These are phyloP conservation scores for Allygus modestus DNA, from an alignment of 2,888 invertebrate genomes.

Conservation along the genomic window DNA sequence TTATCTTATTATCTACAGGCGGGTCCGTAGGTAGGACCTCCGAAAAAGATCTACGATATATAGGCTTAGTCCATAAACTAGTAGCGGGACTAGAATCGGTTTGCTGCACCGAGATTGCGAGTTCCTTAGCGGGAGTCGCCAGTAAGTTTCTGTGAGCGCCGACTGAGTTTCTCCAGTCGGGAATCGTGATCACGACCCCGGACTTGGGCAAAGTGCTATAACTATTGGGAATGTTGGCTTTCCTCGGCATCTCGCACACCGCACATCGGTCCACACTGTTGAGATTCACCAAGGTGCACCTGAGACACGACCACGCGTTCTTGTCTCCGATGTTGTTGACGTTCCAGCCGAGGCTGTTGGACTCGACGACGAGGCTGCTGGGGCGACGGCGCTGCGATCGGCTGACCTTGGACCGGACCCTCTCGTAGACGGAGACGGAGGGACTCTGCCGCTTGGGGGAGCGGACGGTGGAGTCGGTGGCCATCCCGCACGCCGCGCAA, in stretches of 20 bases:
- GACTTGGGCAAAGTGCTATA: slow-evolving; percentile 75
- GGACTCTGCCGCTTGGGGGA: slow-evolving; percentile 22
- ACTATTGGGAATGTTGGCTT: slow-evolving; percentile 68
- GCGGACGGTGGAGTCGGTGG: slow-evolving; percentile 1
- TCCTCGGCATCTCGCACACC: slow-evolving; percentile 85
- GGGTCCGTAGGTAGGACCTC: slow-evolving; percentile 74
- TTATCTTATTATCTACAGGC: slow-evolving; percentile 65
- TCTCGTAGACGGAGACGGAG: slow-evolving; percentile 74
- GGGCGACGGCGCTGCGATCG: slow-evolving; percentile 76
- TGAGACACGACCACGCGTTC: slow-evolving; percentile 75
- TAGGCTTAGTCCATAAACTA: slow-evolving; percentile 73
- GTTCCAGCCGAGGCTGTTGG: slow-evolving; percentile 73
- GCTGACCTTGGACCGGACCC: slow-evolving; percentile 78
- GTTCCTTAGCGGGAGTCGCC: slow-evolving; percentile 36
- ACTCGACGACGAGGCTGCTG: slow-evolving; percentile 68
- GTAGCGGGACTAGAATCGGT: slow-evolving; percentile 34
- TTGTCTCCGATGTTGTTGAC: slow-evolving; percentile 74
- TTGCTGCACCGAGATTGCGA: slow-evolving; percentile 31
- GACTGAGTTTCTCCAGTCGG: slow-evolving; percentile 75
- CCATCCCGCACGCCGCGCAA: slow-evolving; percentile 70
- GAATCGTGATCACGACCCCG: slow-evolving; percentile 75
- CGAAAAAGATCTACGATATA: slow-evolving; percentile 76
- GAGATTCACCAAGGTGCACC: slow-evolving; percentile 86
- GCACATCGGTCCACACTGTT: slow-evolving; percentile 83
- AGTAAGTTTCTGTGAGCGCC: slow-evolving; percentile 70